Conservation (phyloP, 2,888 invertebrate species). For the Xylota segnis region DNA sequence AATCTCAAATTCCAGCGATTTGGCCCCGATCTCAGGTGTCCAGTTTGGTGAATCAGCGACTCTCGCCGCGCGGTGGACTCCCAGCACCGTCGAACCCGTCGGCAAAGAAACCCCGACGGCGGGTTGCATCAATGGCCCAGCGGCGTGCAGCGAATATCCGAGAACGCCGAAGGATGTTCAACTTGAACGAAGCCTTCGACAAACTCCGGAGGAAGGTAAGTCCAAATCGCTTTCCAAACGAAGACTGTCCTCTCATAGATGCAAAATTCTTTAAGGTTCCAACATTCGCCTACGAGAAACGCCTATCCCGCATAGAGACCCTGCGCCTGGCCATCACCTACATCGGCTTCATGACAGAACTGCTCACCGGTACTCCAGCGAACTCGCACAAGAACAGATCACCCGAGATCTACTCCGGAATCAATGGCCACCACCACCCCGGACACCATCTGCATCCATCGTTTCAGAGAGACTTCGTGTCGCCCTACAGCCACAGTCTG, state of each 20-base stretch:
- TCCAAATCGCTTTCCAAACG: not conserved
- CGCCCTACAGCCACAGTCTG: slow-evolving; percentile 83
- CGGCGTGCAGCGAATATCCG: slow-evolving; percentile 96
- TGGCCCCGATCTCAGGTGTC: slow-evolving; percentile 87
- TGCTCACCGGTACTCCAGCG: slow-evolving; percentile 89
- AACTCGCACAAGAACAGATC: slow-evolving; percentile 83
- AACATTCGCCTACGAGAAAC: slow-evolving; percentile 98
- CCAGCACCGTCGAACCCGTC: slow-evolving; percentile 82
- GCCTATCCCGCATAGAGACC: slow-evolving; percentile 97
- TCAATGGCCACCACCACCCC: slow-evolving; percentile 83
- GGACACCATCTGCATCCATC: slow-evolving; percentile 83
- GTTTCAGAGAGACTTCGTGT: slow-evolving; percentile 84
- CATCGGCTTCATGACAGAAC: slow-evolving; percentile 97
- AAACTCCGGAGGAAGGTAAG: slow-evolving; percentile 93
- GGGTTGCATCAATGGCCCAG: slow-evolving; percentile 96
- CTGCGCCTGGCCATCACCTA: slow-evolving; percentile 97
- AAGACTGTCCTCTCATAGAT: not conserved
- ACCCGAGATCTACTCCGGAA: slow-evolving; percentile 82
- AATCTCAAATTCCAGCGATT: slow-evolving; percentile 81
- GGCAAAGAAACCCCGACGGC: slow-evolving; percentile 92
- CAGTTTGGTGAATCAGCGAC: slow-evolving; percentile 83
- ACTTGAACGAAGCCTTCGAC: slow-evolving; percentile 98
- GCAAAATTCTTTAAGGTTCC: slow-evolving; percentile 88
- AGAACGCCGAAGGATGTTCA: slow-evolving; percentile 97
- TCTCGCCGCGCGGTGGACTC: slow-evolving; percentile 80